Evolutionary conservation across 2,797 vertebrate species (phyloP), one percentile per base, ranked within the genome.

Genomic region (Halcyon badia): DNA sequence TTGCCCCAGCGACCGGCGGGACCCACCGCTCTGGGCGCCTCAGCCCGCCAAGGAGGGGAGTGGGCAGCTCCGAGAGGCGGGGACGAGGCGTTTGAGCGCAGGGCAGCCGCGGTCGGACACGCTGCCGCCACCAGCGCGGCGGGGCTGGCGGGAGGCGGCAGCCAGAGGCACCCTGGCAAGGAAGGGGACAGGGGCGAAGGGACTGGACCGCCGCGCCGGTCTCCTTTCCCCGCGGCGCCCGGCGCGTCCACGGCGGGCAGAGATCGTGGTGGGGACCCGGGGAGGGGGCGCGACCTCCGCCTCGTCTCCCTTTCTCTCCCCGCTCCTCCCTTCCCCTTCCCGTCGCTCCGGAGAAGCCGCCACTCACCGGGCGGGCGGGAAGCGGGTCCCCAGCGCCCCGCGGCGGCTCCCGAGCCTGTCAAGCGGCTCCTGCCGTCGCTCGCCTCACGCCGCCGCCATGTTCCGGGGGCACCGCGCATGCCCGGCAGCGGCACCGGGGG

Each of bases 391-490:
- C 30, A 14, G 58, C 30, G 17, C 25, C 19, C 58, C 48, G 41
- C 46, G 20, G 42, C 72, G 58, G 73, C 61, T 85, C 56, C 56
- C 76, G 44, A 25, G 68, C 33, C 95, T 93, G 95, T 96, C 97
- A 96, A 93, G 93, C 77, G 24, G 64, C 85, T 70, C 24, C 93
- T 76, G 41, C 86, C 68, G 22, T 90, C 84, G 71, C 92, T 77
- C 35, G 76, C 90, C 68, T 90, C 92, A 92, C 80, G 94, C 96
- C 87, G 96, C 97, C 97, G 98, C 98, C 98, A 98, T 98, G 79
- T 98, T 98, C 95, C 89, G 95, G 97, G 95, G 97, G 97, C 97
- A 97, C 87, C 90, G 98, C 97, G 97, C 98, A 97, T 97, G 98
- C 97, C 98, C 97, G 97, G 95, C 97, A 97, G 97, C 95, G 65